Evolutionary conservation across 1,140 invertebrate species (phyloP).

Genomic region (Paralvinella palmiformis): DNA sequence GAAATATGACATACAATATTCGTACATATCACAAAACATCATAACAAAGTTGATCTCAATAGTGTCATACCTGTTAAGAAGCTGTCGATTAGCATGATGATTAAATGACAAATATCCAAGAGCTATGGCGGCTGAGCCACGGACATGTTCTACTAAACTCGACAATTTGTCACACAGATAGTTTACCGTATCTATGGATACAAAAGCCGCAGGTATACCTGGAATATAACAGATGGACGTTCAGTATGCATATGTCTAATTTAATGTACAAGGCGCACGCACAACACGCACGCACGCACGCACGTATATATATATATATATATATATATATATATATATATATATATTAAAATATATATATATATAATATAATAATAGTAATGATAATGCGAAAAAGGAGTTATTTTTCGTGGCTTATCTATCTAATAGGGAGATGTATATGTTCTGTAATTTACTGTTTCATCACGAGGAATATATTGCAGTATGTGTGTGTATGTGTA

Average conservation of each 20-base stretch:
- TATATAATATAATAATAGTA: too few species aligned
- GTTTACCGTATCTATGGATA: slow-evolving; percentile 41
- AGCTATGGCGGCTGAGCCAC: slow-evolving; percentile 41
- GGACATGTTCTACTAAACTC: slow-evolving; percentile 27
- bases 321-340: not conserved
- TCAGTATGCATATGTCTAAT: too few species aligned
- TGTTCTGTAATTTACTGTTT: too few species aligned
- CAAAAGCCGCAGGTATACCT: slow-evolving; percentile 46
- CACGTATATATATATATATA: not conserved
- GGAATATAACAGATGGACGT: not conserved
- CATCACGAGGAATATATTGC: too few species aligned
- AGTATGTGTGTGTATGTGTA: too few species aligned
- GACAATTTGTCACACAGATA: slow-evolving; percentile 34
- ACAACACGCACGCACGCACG: not conserved
- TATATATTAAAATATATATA: not conserved
- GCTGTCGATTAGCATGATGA: slow-evolving; percentile 42
- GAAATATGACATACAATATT: too few species aligned
- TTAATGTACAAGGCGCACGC: too few species aligned
- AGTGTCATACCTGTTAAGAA: slow-evolving; percentile 40
- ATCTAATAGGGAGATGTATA: too few species aligned
- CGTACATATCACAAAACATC: too few species aligned
- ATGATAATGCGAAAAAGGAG: too few species aligned
- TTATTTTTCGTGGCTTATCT: too few species aligned
- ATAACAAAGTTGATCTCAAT: too few species aligned
- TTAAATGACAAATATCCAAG: slow-evolving; percentile 44